These are phyloP conservation scores for Silvanus unidentatus DNA, from an alignment of 2,888 invertebrate species.

Conservation along the genomic window DNA sequence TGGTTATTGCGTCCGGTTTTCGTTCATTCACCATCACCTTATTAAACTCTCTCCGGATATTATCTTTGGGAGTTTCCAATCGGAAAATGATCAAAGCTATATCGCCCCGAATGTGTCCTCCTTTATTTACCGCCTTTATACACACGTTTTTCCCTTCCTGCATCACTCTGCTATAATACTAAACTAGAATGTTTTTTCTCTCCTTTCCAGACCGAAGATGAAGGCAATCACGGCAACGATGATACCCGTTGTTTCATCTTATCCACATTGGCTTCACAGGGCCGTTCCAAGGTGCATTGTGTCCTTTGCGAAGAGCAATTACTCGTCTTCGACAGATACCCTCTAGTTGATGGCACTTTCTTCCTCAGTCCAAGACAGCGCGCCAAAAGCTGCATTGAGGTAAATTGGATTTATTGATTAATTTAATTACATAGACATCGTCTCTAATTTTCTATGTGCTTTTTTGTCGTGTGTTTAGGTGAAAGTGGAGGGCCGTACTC, in stretches of 20 bases:
- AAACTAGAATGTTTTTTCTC: too few relatives aligned
- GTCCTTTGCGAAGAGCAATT: conserved; percentile 84
- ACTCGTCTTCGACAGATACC: conserved; percentile 94
- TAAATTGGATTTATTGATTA: conserved; percentile 41
- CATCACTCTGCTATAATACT: too few relatives aligned
- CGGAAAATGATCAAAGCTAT: conserved; percentile 31
- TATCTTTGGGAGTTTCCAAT: conserved; percentile 29
- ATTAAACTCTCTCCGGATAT: conserved; percentile 34
- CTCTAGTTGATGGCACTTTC: conserved; percentile 95
- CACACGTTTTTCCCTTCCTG: neutral
- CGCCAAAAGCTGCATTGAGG: conserved; percentile 80
- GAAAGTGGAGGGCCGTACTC: conserved; percentile 82
- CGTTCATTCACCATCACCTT: conserved; percentile 22
- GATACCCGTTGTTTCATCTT: conserved; percentile 95
- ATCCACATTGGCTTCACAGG: conserved; percentile 87
- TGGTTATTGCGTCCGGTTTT: conserved; percentile 34
- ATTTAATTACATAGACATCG: neutral
- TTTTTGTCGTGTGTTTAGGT: conserved; percentile 56
- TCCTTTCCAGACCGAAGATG: conserved; percentile 85
- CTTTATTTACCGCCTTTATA: neutral
- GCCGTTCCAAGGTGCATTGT: conserved; percentile 79
- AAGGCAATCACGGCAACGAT: conserved; percentile 97
- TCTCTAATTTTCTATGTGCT: neutral
- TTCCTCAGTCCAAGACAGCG: conserved; percentile 94
- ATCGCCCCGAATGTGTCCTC: conserved; percentile 1